Evolutionary conservation across 2,113 vertebrate genomes (phyloP), one percentile per base, ranked within the genome.

Genomic region (Delphinus delphis): DNA sequence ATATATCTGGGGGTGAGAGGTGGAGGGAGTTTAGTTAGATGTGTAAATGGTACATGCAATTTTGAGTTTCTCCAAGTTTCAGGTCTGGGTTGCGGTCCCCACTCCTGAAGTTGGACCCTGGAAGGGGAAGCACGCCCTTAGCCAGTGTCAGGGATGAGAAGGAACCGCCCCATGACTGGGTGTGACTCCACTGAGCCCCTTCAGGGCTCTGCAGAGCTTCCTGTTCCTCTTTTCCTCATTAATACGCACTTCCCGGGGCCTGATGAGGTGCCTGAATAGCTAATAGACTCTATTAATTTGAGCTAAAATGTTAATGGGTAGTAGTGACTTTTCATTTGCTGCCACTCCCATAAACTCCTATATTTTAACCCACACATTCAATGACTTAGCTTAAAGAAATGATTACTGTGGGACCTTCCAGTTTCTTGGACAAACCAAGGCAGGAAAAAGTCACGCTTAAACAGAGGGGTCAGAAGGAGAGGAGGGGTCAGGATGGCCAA

Each of bases 241-340:
- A 31, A n/a, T 38, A 71, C 1, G 33, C 85, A 92, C 36, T 70
- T 76, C 25, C 26, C 17, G 33, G 14, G 33, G 36, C 67, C 44
- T 79, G 60, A 50, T 3, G 25, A 67, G 63, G 38, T 82, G 92
- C 28, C 58, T 18, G 20, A 77, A 80, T 58, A 79, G 81, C 47
- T 88, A 79, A 62, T 21, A 67, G 20, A 60, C 63, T 81, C 63
- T 36, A 31, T 74, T 77, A 77, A 88, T 74, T 82, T 33, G 44
- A 90, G 76, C 76, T 96, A 90, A 92, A 82, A 50, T 87, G 58
- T 76, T 67, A 84, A 86, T 71, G 36, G 26, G 18, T 41, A 23
- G 70, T 92, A 89, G 90, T 73, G 41, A 73, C 63, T 96, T 96
- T 55, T 84, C 65, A 95, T 93, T 86, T 96, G 65, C 90, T 62